Conservation (phyloP, 2,113 vertebrate species). For the Gavia stellata region DNA sequence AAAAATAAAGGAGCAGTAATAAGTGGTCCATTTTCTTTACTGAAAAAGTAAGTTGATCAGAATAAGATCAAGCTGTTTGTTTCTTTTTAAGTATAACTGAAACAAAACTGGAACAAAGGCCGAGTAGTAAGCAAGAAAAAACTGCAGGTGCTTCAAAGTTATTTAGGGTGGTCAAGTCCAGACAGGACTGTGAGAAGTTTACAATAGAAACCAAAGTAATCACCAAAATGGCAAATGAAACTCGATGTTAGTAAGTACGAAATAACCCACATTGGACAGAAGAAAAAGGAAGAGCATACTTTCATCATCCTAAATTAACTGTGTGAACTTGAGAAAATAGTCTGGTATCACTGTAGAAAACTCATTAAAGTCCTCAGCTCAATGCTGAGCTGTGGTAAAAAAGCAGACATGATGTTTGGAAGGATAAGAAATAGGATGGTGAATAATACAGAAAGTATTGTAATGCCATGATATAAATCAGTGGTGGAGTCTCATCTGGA, state of each 20-base stretch:
- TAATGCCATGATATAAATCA: constrained; percentile 55
- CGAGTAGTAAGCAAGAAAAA: neutral
- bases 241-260: neutral
- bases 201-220: constrained; percentile 34
- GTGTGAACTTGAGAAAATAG: constrained; percentile 36
- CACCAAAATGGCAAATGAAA: constrained; percentile 19
- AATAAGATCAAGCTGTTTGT: neutral
- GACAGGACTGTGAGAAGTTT: constrained; percentile 35
- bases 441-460: constrained; percentile 58
- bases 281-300: constrained; percentile 30
- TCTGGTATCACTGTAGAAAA: constrained; percentile 50
- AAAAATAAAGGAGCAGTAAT: neutral
- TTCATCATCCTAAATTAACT: constrained; percentile 59
- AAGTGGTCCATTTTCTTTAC: neutral
- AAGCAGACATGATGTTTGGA: constrained; percentile 57
- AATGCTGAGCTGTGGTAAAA: constrained; percentile 53
- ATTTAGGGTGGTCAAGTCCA: constrained; percentile 23
- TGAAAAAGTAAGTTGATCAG: neutral
- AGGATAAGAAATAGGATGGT: constrained; percentile 54
- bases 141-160: constrained; percentile 15
- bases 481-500: constrained; percentile 44
- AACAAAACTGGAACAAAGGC: neutral
- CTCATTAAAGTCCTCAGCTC: constrained; percentile 50
- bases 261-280: constrained; percentile 36
- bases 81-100: neutral